Evolutionary conservation across 64 coral and sea anemone species (phyloP), one percentile per base, ranked within the genome.

Genomic region (Dendronephthya gigantea): DNA sequence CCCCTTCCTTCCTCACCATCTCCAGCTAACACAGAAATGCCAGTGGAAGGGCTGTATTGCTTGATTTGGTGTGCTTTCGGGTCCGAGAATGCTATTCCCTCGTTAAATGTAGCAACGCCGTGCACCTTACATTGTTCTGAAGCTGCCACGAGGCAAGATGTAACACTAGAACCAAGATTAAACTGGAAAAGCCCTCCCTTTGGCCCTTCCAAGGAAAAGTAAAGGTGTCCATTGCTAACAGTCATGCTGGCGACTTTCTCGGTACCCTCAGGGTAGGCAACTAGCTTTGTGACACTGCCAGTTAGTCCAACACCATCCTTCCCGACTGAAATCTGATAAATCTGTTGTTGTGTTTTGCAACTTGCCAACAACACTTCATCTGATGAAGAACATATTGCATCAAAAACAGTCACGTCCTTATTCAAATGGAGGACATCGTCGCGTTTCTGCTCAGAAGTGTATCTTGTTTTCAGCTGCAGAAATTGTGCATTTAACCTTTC

Each of bases 71-170:
- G 84, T 87, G 90, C 41, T 34, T 91, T 91, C 1, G 81, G 75
- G 43, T 91, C 81, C 4, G 85, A 87, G 45, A 91, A 91, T 0
- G 85, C 90, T 82, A 91, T 91, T 27, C 90, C 90, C 23, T 87
- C 22, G 4, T 91, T 91, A 39, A 83, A 91, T 87, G 39, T 13
- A 91, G 90, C 90, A 68, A 91, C 38, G 22, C 90, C 90, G 69
- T 91, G 90, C 43, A 83, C 87, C 40, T 82, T 23, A 58, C 76
- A 83, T 16, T 88, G 23, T 50, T 7, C 8, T 38, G 58, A 87
- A 45, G 3, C 35, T 31, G n/a, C 2, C 2, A 76, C 29, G 3
- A 76, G 17, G n/a, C 69, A 76, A 2, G 87, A 23, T 13, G 22
- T 35, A 23, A 56, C 13, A 40, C 49, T 88, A 19, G 87, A 58